Evolutionary conservation across 2,888 invertebrate genomes (phyloP), one percentile per base, ranked within the genome.

Genomic region (Conus canariensis): DNA sequence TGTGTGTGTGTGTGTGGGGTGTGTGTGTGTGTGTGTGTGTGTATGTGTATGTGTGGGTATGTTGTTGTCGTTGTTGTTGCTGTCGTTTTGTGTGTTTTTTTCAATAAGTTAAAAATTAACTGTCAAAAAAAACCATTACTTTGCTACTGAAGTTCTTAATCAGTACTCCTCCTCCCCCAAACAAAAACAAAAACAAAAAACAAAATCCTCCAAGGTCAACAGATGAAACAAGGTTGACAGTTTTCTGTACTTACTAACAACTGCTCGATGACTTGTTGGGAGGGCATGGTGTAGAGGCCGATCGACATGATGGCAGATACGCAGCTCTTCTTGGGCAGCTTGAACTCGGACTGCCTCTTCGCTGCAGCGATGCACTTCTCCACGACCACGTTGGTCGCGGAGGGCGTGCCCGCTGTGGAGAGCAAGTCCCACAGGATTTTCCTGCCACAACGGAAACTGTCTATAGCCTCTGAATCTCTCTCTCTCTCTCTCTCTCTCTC

Each of bases 331-430:
- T 74, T 12, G 89, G 64, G 10, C 64, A 58, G 64, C 30, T 25
- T n/a, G 83, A 70, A 70, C n/a, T 19, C 19, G 19, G 8, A 14
- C 70, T 85, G 58, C 60, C 16, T 85, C 85, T 60, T n/a, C 19
- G 9, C 19, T 25, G 83, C 80, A 14, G 88, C 91, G 56, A 91
- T 85, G 30, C 94, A 91, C 12, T 90, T 89, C 9, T 92, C 91
- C 12, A 92, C 19, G 25, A 95, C 59, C 16, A 93, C 88, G 59
- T 93, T 91, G 16, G 93, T 91, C 30, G 92, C 90, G 7, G 92
- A 89, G 58, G 88, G 87, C 25, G 96, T 96, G 10, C 96, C 96
- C 88, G 94, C 89, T 83, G 92, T 90, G 9, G 95, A 94, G 30
- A 96, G 90, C 8, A 94, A 70, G 86, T 96, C 95, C 25, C 95